Base-by-base conservation (phyloP, 2,113 vertebrate species). In the Galbula dea region DNA sequence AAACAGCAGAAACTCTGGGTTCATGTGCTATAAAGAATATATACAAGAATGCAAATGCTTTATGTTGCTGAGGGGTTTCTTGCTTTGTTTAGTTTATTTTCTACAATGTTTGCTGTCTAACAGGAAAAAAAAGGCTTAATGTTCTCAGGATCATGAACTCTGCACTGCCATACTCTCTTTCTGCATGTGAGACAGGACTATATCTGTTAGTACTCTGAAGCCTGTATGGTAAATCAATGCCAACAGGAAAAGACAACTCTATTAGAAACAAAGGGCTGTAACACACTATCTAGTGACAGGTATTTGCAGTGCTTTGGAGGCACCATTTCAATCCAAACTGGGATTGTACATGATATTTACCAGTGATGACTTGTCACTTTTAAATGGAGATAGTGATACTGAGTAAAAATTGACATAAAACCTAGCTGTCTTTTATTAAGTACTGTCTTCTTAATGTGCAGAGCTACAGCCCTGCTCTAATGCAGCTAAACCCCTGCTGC, bases 251-350 rank as follows among this genome's bases (percentile, higher is more conserved):
- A 92, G 86, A 69, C 58, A 92, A 51, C 19, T 73, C 78, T 62
- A 43, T 87, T 87, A 91, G 79, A 91, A 91, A 68, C 81, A 93
- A 95, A 87, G 76, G 51, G n/a, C 66, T 90, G 46, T 68, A 83
- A 77, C 16, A 20, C 67, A 80, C 4, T 67, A 71, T 55, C 58
- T 67, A 52, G 39, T 59, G 63, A 69, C 63, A 88, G n/a, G 34
- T 86, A 94, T 83, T 85, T 81, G 52, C 55, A 63, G 71, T 52
- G 61, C 39, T 91, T 91, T 61, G 55, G 58, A 85, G 43, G 22
- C 43, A 80, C 21, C 22, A 20, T 82, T 94, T 87, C 39, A 80
- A 69, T 63, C 27, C 55, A 86, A 79, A 58, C 51, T 83, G 61
- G 67, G 43, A 85, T 52, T 83, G 80, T 54, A 59, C 8, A 20